Conservation (phyloP, 2,113 vertebrate genomes). For the Tetrao urogallus region DNA sequence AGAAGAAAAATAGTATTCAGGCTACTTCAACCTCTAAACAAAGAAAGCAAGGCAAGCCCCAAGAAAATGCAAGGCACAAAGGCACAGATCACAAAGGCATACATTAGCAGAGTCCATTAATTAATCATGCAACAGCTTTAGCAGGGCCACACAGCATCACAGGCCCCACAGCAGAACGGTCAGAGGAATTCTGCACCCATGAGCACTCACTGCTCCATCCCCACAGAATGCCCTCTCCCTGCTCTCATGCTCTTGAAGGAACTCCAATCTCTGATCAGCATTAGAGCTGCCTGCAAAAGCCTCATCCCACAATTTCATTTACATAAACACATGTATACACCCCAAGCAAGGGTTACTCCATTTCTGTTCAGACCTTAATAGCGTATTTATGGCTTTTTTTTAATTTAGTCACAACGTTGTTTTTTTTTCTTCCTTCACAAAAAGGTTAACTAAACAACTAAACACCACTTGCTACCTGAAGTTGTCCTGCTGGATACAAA, state of each 20-base stretch:
- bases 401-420: not conserved
- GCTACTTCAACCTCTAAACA: not conserved
- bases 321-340: not conserved
- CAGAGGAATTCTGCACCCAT: not conserved
- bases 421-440: fast-evolving
- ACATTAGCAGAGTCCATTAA: not conserved
- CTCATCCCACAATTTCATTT: not conserved
- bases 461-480: not conserved
- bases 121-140: not conserved
- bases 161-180: not conserved
- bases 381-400: not conserved
- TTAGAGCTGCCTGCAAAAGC: not conserved
- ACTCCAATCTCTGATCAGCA: not conserved
- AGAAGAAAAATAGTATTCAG: not conserved
- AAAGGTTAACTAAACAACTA: not conserved
- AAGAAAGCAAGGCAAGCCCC: not conserved
- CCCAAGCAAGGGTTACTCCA: not conserved
- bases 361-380: not conserved
- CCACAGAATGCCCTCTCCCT: not conserved
- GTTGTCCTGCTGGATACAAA: not conserved
- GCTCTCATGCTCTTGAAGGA: not conserved
- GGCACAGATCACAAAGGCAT: not conserved
- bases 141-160: not conserved
- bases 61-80: not conserved
- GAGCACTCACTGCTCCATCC: not conserved